Conservation (phyloP, 2,113 vertebrate genomes). For the Dicerorhinus sumatrensis region DNA sequence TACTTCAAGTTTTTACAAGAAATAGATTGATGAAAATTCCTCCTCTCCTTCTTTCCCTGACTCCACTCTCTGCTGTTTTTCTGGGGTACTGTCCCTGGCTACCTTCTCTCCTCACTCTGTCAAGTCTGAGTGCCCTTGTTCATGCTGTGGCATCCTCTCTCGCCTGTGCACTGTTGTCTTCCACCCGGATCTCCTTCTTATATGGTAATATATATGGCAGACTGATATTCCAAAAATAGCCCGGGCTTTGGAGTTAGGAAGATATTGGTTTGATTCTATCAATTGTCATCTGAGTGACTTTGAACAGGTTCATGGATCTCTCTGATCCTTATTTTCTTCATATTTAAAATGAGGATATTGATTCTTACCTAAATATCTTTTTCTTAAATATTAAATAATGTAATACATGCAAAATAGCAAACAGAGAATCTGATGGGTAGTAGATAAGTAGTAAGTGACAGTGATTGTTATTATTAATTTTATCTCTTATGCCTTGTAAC, state of each 20-base stretch:
- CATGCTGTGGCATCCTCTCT: not conserved
- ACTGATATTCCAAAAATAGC: not conserved
- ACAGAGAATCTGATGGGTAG: not conserved
- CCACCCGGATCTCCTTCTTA: not conserved
- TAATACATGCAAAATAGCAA: not conserved
- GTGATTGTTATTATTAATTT: not conserved
- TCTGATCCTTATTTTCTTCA: slow-evolving; percentile 7
- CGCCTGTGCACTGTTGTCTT: not conserved
- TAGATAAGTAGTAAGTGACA: not conserved
- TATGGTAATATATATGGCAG: not conserved
- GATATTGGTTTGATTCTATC: not conserved
- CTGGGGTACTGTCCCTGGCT: not conserved
- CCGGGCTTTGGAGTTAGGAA: not conserved
- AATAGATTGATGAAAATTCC: not conserved
- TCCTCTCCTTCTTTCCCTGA: not conserved
- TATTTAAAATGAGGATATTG: slow-evolving; percentile 28
- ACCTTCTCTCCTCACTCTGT: not conserved
- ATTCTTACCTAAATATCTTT: not conserved
- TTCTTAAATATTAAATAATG: slow-evolving; percentile 3
- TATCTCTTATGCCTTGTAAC: not conserved
- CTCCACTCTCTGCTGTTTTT: not conserved
- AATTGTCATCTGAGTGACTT: not conserved
- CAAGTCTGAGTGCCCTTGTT: not conserved
- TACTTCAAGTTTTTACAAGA: not conserved
- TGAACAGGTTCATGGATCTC: not conserved